These are phyloP conservation scores for Podarcis raffonei DNA, from an alignment of 2,113 vertebrate genomes.

Conservation along the genomic window DNA sequence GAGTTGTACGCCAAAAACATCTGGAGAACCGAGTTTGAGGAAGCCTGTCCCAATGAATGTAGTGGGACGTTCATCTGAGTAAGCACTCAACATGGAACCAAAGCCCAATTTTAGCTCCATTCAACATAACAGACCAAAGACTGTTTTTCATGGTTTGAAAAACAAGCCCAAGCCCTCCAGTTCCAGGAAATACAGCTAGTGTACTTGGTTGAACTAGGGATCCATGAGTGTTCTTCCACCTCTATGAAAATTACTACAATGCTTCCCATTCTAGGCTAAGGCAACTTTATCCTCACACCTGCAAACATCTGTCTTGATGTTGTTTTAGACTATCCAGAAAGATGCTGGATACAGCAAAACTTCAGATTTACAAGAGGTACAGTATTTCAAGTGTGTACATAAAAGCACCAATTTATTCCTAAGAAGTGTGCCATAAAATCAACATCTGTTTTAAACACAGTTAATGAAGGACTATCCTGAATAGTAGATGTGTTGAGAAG, in stretches of 20 bases:
- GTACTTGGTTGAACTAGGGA: neutral
- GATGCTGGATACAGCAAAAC: neutral
- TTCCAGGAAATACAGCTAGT: neutral
- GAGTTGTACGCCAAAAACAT: too few relatives aligned
- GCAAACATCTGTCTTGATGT: neutral
- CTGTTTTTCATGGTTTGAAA: neutral
- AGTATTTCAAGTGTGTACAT: neutral
- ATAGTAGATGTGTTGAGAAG: neutral
- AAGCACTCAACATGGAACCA: neutral
- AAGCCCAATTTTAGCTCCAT: neutral
- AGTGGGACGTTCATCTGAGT: neutral
- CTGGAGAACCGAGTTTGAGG: too few relatives aligned
- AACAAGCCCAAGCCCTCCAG: neutral
- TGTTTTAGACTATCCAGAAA: neutral
- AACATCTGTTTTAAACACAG: constrained; percentile 17
- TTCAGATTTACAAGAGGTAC: neutral
- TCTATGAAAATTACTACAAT: neutral
- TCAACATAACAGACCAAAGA: neutral
- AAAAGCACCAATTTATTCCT: constrained; percentile 29
- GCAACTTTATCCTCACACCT: neutral
- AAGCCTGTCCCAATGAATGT: neutral
- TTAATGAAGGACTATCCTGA: neutral
- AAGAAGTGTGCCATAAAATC: constrained; percentile 24
- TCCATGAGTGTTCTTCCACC: neutral
- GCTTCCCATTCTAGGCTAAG: neutral